These are phyloP conservation scores for Argopecten irradians DNA, from an alignment of 1,140 invertebrate species.

Conservation along the genomic window DNA sequence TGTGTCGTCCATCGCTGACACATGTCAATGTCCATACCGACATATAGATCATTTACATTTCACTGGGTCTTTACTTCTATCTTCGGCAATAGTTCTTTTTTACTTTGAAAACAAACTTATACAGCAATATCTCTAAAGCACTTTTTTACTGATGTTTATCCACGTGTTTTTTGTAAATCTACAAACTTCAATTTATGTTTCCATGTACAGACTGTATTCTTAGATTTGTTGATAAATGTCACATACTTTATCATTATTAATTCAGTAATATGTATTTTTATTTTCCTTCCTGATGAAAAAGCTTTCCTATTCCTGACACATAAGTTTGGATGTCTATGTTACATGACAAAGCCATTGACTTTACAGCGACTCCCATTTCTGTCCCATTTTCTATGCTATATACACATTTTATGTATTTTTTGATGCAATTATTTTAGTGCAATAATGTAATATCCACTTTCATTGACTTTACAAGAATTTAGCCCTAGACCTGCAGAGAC, in stretches of 20 bases:
- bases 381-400: not conserved
- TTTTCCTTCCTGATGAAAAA: not conserved
- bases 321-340: too few species aligned
- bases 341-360: too few species aligned
- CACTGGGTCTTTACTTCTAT: not conserved
- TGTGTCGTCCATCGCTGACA: not conserved
- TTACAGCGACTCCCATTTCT: too few species aligned
- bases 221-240: not conserved
- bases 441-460: not conserved
- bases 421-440: conserved; percentile 3
- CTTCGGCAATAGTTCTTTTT: not conserved
- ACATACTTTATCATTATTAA: not conserved
- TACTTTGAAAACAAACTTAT: not conserved
- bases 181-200: not conserved
- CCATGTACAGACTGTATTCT: not conserved
- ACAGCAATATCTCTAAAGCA: not conserved
- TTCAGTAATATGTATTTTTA: not conserved
- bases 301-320: too few species aligned
- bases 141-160: not conserved
- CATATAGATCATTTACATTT: too few species aligned
- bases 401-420: not conserved
- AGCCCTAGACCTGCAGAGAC: too few species aligned
- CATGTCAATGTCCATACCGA: not conserved
- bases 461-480: too few species aligned
- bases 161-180: not conserved